A percentile compares a stretch with the other conserved stretches of the same genome.
phyloP scores from a whole-genome alignment of 2,888 invertebrate species.

The Chaetogeoica ovagalla region DNA sequence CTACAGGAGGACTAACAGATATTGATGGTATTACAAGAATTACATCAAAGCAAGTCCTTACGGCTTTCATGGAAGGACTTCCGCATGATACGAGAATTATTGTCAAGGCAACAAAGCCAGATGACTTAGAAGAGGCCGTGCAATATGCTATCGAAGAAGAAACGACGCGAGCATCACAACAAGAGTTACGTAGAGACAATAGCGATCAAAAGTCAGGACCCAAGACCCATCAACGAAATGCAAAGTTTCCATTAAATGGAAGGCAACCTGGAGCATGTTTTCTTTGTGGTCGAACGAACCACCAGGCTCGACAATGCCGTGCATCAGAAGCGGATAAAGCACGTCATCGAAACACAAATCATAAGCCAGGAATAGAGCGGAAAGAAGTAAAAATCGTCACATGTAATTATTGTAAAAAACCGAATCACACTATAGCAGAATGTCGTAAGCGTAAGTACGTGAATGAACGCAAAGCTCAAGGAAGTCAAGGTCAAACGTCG shows the following conservation, averaged over 20 bases:
- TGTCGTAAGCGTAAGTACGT: constrained; percentile 21
- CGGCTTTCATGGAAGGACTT: not conserved
- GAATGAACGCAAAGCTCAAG: not conserved
- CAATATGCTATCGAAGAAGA: not conserved
- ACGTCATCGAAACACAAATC: no score
- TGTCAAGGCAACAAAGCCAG: not conserved
- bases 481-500: not conserved
- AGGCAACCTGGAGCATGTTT: not conserved
- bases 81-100: not conserved
- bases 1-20: not conserved
- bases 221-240: not conserved
- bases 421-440: not conserved
- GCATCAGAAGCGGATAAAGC: not conserved
- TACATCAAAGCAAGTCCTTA: not conserved
- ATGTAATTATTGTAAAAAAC: constrained; percentile 6
- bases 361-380: no score
- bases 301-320: not conserved
- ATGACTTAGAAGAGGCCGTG: not conserved
- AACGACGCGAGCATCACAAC: not conserved
- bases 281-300: not conserved
- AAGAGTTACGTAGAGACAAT: not conserved
- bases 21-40: not conserved
- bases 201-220: not conserved
- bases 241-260: not conserved
- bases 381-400: not conserved